phyloP scores from a whole-genome alignment of 1,140 invertebrate genomes.

The Drosophila athabasca region DNA sequence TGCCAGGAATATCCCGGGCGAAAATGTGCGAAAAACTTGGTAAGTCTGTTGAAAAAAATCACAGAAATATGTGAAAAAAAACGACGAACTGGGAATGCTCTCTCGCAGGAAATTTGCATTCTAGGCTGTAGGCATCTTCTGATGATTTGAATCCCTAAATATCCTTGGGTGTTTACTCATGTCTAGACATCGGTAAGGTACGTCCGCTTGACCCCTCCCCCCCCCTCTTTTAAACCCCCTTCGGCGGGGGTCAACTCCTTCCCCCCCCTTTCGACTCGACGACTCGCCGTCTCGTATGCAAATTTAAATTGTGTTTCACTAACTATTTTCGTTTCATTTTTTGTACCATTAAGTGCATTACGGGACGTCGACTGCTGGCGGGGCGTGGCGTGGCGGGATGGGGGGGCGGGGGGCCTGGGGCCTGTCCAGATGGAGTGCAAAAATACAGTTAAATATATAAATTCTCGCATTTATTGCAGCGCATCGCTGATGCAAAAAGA shows the following conservation, averaged over 20 bases:
- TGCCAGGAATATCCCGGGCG: too few species aligned
- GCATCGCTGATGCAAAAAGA: slow-evolving; percentile 45
- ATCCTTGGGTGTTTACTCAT: too few species aligned
- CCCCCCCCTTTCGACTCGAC: not conserved
- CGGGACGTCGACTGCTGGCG: not conserved
- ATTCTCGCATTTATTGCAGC: slow-evolving; percentile 59
- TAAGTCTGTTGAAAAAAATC: too few species aligned
- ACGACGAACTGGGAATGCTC: too few species aligned
- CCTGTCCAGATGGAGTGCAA: slow-evolving; percentile 33
- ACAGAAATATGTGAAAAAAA: too few species aligned
- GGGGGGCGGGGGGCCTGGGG: not conserved
- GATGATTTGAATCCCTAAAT: too few species aligned
- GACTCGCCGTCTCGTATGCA: slow-evolving; percentile 20
- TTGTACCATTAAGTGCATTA: slow-evolving; percentile 44
- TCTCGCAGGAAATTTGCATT: too few species aligned
- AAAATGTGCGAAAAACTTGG: too few species aligned
- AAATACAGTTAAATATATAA: slow-evolving; percentile 53
- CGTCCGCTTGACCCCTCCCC: too few species aligned
- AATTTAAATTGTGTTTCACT: slow-evolving; percentile 34
- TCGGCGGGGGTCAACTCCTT: not conserved
- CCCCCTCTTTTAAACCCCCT: too few species aligned
- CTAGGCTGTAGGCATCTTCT: too few species aligned
- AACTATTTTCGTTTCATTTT: slow-evolving; percentile 27
- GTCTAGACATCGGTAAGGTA: too few species aligned
- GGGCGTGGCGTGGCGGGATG: slow-evolving; percentile 2